These are phyloP conservation scores for Rhynchotus rufescens DNA, from an alignment of 2,797 vertebrate species.

Conservation along the genomic window DNA sequence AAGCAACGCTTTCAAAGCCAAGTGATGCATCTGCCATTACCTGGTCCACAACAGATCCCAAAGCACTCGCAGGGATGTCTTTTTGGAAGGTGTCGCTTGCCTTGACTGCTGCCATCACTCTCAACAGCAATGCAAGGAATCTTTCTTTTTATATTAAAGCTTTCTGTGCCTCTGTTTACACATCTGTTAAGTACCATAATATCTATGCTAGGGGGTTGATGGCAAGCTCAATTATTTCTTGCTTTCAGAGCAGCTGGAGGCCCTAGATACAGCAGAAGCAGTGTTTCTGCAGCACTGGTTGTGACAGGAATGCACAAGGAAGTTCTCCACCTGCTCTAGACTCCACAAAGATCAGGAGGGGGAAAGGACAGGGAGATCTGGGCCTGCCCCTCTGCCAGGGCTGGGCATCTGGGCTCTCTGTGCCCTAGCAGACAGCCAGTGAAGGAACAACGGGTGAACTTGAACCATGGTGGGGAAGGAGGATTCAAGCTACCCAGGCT, in stretches of 20 bases:
- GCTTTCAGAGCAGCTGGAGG: constrained; percentile 32
- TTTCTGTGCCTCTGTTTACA: constrained; percentile 26
- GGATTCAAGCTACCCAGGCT: background rate
- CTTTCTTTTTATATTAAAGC: background rate
- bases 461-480: accelerated
- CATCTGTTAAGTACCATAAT: constrained; percentile 24
- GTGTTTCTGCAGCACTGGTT: no score
- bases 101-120: background rate
- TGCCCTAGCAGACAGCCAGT: background rate
- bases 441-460: background rate
- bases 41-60: background rate
- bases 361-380: background rate
- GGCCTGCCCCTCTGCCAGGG: background rate
- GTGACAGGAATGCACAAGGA: background rate
- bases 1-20: background rate
- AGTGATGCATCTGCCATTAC: background rate
- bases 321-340: background rate
- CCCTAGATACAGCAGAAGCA: background rate
- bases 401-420: background rate
- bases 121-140: background rate
- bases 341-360: background rate
- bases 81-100: background rate
- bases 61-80: background rate
- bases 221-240: constrained; percentile 4
- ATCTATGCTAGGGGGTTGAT: background rate